A percentile compares a stretch with the other conserved stretches of the same genome.
phyloP scores from a whole-genome alignment of 2,797 vertebrate species.

The Micrastur ruficollis region DNA sequence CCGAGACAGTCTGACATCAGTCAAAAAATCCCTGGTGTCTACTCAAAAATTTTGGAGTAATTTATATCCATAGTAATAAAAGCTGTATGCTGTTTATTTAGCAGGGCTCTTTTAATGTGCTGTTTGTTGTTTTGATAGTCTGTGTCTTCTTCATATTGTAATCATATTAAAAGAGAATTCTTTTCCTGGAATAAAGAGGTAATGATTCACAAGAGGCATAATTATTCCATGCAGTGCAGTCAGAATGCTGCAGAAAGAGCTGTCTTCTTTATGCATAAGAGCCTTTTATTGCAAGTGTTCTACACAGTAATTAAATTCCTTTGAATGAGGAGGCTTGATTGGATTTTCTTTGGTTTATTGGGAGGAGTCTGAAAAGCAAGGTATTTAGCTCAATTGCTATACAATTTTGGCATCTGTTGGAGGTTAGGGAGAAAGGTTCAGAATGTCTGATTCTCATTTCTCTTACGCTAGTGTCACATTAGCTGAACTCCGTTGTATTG shows the following conservation, averaged over 20 bases:
- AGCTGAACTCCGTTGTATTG: background rate
- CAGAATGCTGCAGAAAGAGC: slow-evolving; percentile 1
- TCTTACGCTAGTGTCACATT: background rate
- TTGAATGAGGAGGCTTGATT: slow-evolving; percentile 33
- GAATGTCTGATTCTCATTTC: background rate
- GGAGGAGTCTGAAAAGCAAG: slow-evolving; percentile 37
- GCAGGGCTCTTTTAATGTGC: background rate
- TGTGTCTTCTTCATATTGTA: background rate
- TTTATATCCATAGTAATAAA: slow-evolving; percentile 27
- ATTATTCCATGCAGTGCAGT: slow-evolving; percentile 23
- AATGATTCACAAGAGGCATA: slow-evolving; percentile 52
- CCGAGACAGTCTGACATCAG: background rate
- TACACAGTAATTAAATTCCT: slow-evolving; percentile 46
- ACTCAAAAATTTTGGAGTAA: background rate
- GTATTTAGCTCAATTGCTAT: slow-evolving; percentile 29
- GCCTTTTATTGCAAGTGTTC: slow-evolving; percentile 32
- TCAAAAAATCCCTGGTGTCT: slow-evolving; percentile 10
- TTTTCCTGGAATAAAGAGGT: slow-evolving; percentile 45
- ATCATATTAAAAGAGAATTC: slow-evolving; percentile 36
- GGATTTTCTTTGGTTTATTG: slow-evolving; percentile 47
- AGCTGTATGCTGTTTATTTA: background rate
- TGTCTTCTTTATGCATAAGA: background rate
- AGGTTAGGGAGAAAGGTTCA: background rate
- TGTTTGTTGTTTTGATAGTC: slow-evolving; percentile 1
- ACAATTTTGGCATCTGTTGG: slow-evolving; percentile 41